phyloP scores from a whole-genome alignment of 1,140 invertebrate species.

The Pygmarrhopalites habei region DNA sequence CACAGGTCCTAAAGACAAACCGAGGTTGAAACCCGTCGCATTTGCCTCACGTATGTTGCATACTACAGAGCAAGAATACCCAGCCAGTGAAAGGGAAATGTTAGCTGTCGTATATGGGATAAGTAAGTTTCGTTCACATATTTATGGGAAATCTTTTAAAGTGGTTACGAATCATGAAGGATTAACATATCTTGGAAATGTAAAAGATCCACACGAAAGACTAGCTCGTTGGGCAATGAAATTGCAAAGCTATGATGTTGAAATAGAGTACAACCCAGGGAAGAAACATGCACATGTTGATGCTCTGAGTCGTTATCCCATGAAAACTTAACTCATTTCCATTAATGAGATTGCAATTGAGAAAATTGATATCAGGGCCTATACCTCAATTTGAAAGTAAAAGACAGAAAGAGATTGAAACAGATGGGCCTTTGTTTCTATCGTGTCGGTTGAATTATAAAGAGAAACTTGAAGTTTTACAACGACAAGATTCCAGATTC shows the following conservation, averaged over 20 bases:
- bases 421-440: too few relatives aligned
- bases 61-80: slow-evolving; percentile 42
- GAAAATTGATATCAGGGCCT: too few relatives aligned
- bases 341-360: neutral
- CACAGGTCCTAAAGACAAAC: neutral
- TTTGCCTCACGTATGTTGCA: slow-evolving; percentile 42
- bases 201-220: slow-evolving; percentile 1
- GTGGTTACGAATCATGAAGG: neutral
- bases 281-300: slow-evolving; percentile 16
- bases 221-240: slow-evolving; percentile 11
- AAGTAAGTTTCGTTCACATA: slow-evolving; percentile 42
- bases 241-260: slow-evolving; percentile 15
- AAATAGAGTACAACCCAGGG: slow-evolving; percentile 12
- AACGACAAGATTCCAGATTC: too few relatives aligned
- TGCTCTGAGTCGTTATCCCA: slow-evolving; percentile 17
- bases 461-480: too few relatives aligned
- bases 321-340: neutral
- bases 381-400: too few relatives aligned
- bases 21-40: slow-evolving; percentile 25
- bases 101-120: slow-evolving; percentile 43
- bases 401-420: too few relatives aligned
- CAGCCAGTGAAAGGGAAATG: slow-evolving; percentile 45
- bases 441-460: too few relatives aligned
- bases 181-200: neutral
- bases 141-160: slow-evolving; percentile 41